Evolutionary conservation across 2,113 vertebrate species (phyloP).

Genomic region (Puma concolor): DNA sequence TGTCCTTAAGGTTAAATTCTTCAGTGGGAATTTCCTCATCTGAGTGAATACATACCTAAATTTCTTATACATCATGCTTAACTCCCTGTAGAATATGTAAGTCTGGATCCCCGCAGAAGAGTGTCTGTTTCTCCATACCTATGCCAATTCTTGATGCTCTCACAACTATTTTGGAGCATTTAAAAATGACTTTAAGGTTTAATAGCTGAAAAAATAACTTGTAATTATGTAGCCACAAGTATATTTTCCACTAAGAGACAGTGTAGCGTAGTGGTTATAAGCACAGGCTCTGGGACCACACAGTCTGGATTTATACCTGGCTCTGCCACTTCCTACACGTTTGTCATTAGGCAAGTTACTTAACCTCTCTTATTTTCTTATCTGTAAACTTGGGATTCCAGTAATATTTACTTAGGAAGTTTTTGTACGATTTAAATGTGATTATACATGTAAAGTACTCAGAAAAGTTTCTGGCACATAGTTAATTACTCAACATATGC

Average conservation of each 20-base stretch:
- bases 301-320: background rate
- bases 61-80: background rate
- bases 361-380: background rate
- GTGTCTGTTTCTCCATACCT: background rate
- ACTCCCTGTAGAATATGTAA: background rate
- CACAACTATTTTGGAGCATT: background rate
- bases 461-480: background rate
- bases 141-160: background rate
- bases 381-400: background rate
- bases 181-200: constrained; percentile 29
- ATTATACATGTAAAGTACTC: background rate
- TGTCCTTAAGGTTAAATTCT: background rate
- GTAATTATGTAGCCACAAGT: background rate
- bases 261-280: background rate
- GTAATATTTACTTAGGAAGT: background rate
- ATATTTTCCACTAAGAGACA: background rate
- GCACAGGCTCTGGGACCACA: background rate
- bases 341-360: background rate
- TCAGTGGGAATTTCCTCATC: background rate
- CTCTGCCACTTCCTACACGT: background rate
- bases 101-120: background rate
- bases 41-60: background rate
- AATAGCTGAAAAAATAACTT: background rate
- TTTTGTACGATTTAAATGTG: background rate
- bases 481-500: background rate